Evolutionary conservation across 1,140 invertebrate species (phyloP), one percentile per base, ranked within the genome.

Genomic region (Medauroidea extradentata): DNA sequence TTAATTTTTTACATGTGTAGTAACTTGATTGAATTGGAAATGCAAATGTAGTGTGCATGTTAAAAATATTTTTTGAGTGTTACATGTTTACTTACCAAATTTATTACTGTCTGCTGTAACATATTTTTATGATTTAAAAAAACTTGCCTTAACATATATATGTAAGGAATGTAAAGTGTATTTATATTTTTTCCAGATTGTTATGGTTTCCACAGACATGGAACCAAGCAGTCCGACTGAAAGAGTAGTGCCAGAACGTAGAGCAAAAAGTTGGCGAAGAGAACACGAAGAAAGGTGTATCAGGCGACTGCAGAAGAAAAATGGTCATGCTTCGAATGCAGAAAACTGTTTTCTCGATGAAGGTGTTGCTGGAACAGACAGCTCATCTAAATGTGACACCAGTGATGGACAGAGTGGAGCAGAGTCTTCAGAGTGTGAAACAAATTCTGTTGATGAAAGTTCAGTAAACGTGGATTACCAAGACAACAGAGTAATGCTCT

Each of bases 231-330:
- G 29, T 34, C 29, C 29, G 11, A 34, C 29, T 34, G 29, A 34
- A 7, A 34, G 29, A 34, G 29, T 34, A 7, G 29, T 55, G 18
- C 53, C 53, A 41, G 53, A 55, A 11, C 29, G 53, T 27, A 38
- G 53, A 46, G 38, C 53, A 43, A 55, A 55, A 42, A 55, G 53
- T 46, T 55, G 53, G 53, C 42, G 41, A 41, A 14, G 53, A 24
- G 42, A 55, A 18, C 53, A 55, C 21, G 39, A 55, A 13, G 53
- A 55, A 25, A 42, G 29, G 11, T 55, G 53, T 11, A 41, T 25
- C 16, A 19, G 53, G 16, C 39, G 44, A 44, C 39, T 43, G 44
- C 42, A 24, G 25, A 41, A 38, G 21, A 24, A 46, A 25, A 23
- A 43, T 55, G n/a, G 8, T 11, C 27, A 51, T 3, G 38, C 27